Base-by-base conservation (phyloP, 2,113 vertebrate genomes). In the Cebidichthys violaceus region DNA sequence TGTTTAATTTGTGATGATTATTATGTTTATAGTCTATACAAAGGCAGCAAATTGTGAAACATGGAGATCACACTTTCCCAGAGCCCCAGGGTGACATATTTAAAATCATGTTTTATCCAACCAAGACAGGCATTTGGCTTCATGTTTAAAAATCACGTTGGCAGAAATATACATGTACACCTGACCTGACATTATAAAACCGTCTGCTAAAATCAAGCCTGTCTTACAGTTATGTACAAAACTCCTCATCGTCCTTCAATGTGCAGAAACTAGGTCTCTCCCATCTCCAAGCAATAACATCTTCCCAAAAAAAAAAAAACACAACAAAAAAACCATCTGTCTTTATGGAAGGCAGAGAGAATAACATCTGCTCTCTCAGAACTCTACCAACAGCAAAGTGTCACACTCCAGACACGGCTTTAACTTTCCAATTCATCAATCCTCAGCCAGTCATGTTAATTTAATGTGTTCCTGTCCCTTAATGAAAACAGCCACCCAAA, bases 401-500 rank as follows among this genome's bases (percentile, higher is more conserved):
- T 71, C 79, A 45, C 52, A 57, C 64, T 64, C 50, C 20, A 18
- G 31, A 39, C 1, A n/a, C 2, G 0, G 61, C 72, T 79, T 66
- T 60, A 79, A 85, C 62, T 33, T 18, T 85, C 76, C 69, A 82
- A 76, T 82, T 80, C 87, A 92, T 93, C 89, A 83, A 74, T 87
- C 81, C 70, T 73, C 54, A 84, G 52, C 86, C 75, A 70, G 27
- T 86, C 86, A 59, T 82, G 78, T 65, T 75, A 65, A 92, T 90
- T 90, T 85, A 77, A 89, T 20, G 72, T 70, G 67, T 75, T 79
- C 64, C 24, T 1, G 15, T 68, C 11, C 66, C 0, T 59, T 76
- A 88, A 90, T 82, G 70, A 82, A 90, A 86, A 84, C 83, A 86
- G 55, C 77, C 79, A 79, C 65, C 76, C 68, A 81, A 87, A 89